Evolutionary conservation across 2,888 invertebrate genomes (phyloP), one percentile per base, ranked within the genome.

Genomic region (Habroteleia sp.): DNA sequence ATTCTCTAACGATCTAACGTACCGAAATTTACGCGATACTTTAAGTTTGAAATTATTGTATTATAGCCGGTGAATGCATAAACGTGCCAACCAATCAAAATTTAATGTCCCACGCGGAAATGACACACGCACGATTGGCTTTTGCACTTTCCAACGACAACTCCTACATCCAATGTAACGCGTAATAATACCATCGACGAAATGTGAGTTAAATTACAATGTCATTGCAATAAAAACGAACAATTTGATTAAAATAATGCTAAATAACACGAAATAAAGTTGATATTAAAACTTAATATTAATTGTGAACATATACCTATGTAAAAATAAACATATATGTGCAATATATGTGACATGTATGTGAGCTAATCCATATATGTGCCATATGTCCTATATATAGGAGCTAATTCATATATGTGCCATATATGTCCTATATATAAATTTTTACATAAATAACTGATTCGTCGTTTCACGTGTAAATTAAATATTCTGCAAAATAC

Each of bases 1-100:
- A 44, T 73, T 46, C 23, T 23, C 56, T 23, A 58, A 68, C 65
- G 68, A 62, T 62, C 46, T 14, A 2, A 37, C 6, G n/a, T 13
- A 20, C 14, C 31, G 13, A 27, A 74, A 42, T 74, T 68, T 56
- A 68, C 37, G 56, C 42, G 41, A 50, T 62, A 44, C 62, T 74
- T 62, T 37, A 41, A 41, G 31, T 65, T 52, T 17, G 0, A 46
- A 73, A 60, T 66, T 44, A 73, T 42, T 33, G 41, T 27, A 73
- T 42, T 33, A 35, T 27, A 10, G 29, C n/a, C 56, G 62, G 31
- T 44, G 50, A 48, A n/a, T 52, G 58, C 58, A 74, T 58, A 65
- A 69, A 58, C 50, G 58, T 25, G 31, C 25, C 62, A 52, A 29
- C 73, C 66, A 74, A 60, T 62, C 73, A 54, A 62, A 60, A 50